These are phyloP conservation scores for Tapirus terrestris DNA, from an alignment of 2,113 vertebrate species.

Conservation along the genomic window DNA sequence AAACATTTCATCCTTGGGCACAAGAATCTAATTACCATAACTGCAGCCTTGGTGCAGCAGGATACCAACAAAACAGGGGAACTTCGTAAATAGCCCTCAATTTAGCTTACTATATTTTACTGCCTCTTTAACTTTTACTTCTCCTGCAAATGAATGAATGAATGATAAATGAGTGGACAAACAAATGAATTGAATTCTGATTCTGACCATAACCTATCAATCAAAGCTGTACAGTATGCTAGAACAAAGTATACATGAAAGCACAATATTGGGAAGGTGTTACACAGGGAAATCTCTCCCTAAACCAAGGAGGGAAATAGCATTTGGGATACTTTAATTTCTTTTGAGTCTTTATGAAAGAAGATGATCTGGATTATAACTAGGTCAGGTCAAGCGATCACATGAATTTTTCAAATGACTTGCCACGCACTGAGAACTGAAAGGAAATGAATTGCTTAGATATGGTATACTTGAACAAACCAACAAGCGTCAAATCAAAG, in stretches of 20 bases:
- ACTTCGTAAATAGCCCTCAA: not conserved
- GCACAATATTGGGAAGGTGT: not conserved
- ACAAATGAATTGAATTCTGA: not conserved
- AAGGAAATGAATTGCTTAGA: not conserved
- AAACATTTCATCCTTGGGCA: not conserved
- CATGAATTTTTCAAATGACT: constrained; percentile 26
- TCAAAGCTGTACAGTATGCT: not conserved
- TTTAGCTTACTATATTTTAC: not conserved
- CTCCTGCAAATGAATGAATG: not conserved
- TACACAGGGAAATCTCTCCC: not conserved
- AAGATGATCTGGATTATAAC: not conserved
- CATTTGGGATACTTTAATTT: not conserved
- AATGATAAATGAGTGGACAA: not conserved
- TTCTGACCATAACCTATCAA: not conserved
- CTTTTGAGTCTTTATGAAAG: not conserved
- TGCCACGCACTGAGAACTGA: not conserved
- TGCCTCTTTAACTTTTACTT: not conserved
- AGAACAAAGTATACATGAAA: not conserved
- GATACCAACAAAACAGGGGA: not conserved
- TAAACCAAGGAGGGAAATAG: not conserved
- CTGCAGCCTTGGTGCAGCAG: not conserved
- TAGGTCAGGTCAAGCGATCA: not conserved
- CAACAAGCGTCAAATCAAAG: not conserved
- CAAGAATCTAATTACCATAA: not conserved
- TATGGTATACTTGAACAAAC: not conserved